A percentile compares a stretch with the other conserved stretches of the same genome.
Conservation (phyloP, 1,140 invertebrate species). For the Melitaea cinxia region DNA sequence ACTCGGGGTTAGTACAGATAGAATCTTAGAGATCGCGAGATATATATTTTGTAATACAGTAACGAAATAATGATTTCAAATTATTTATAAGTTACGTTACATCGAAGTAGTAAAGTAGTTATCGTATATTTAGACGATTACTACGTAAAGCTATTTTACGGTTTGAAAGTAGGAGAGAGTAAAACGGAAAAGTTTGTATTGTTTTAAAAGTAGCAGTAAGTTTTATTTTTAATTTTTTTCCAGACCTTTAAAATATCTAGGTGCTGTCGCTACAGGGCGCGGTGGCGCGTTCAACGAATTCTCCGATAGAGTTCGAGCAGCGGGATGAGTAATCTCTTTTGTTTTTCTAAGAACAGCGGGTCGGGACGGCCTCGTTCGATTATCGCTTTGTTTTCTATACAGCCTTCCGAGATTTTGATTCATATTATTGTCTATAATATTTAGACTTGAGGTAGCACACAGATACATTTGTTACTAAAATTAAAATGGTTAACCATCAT, state of each 20-base stretch:
- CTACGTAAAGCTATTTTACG: too few species aligned
- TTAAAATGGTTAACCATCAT: not conserved
- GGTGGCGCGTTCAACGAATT: constrained; percentile 66
- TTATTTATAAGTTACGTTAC: too few species aligned
- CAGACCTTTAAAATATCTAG: constrained; percentile 21
- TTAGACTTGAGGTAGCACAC: too few species aligned
- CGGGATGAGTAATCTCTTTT: constrained; percentile 81
- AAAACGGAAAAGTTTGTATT: not conserved
- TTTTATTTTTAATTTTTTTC: not conserved
- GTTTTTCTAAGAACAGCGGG: constrained; percentile 73
- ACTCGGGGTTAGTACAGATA: constrained; percentile 73
- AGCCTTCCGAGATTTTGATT: constrained; percentile 17
- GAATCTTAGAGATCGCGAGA: constrained; percentile 39
- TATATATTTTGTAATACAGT: constrained; percentile 8
- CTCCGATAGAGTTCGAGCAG: constrained; percentile 77
- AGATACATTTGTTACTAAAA: not conserved
- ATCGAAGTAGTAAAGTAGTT: too few species aligned
- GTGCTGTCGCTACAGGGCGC: constrained; percentile 63
- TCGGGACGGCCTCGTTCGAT: constrained; percentile 54
- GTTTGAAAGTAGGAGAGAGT: not conserved
- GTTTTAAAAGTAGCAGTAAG: not conserved
- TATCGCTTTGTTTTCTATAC: constrained; percentile 55
- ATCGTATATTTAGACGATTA: too few species aligned
- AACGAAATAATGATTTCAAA: not conserved
- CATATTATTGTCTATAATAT: constrained; percentile 8